Base-by-base conservation (phyloP, 2,888 invertebrate species). In the Merodon equestris region DNA sequence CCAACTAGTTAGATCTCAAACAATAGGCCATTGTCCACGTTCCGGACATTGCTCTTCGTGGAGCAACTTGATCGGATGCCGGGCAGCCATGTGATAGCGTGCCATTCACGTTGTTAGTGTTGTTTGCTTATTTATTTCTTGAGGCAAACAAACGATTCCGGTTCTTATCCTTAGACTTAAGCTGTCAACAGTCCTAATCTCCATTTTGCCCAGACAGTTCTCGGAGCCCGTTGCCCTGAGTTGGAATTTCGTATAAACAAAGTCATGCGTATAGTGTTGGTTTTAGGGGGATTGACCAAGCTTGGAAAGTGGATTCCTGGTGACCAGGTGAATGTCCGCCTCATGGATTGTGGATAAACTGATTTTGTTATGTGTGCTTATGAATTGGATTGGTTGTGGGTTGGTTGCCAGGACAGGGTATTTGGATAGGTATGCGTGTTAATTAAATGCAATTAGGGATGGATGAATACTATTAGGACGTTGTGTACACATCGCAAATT, bases 181-280 rank as follows among this genome's bases (percentile, higher is more conserved):
- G 73, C 68, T 77, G 77, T 77, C 77, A 77, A 73, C 77, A 73
- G 53, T 68, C 53, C 57, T 77, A 77, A 77, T 72, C 77, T 63
- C 48, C 73, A 67, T 77, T 73, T 77, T 38, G 77, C 45, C n/a
- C 72, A 67, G 66, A 45, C 66, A 72, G 57, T 67, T 53, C 58
- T 14, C 10, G 7, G 34, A 42, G 19, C 5, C 44, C 44, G 17
- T 18, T 27, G 17, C 27, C 5, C 10, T 18, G 13, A 44, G 58
- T 17, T 27, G 7, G 27, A 27, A 27, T 27, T 27, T 27, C 7
- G 27, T 27, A 44, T 51, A 54, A 18, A 12, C 36, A 19, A 54
- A 40, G 38, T 17, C 40, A 40, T 13, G 19, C 7, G 27, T 7
- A 27, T 27, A 27, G 27, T 27, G 27, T 27, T 27, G 27, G 27